Base-by-base conservation (phyloP, 2,888 invertebrate genomes). In the Cetonia aurata region DNA sequence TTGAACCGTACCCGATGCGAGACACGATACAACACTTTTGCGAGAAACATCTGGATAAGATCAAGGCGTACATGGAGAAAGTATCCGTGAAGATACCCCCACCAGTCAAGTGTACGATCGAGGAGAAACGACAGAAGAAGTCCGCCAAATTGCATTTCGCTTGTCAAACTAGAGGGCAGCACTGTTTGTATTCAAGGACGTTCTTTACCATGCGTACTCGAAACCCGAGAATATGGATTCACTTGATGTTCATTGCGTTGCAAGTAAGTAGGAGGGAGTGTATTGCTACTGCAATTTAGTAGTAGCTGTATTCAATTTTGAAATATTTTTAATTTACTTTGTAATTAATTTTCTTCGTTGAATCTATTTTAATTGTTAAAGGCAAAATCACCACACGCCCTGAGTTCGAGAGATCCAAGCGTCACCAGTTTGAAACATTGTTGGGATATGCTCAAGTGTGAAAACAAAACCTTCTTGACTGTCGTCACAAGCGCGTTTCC, bases 401-500 rank as follows among this genome's bases (percentile, higher is more conserved):
- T 95, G 25, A 94, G 94, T 79, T 93, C 93, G 31, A 85, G 95
- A 33, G 94, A 95, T 83, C 89, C 92, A 37, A 92, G 93, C 75
- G 94, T 95, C 0, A 92, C 93, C 79, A 92, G 92, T 81, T 86
- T 95, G 72, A 95, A 95, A 84, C 93, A 95, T 82, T 96, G 96
- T 85, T 98, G 97, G 96, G 96, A 97, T 84, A 95, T 94, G 78
- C 88, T 98, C 79, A 96, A 96, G 85, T 93, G 93, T 81, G 96
- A 96, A 85, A 94, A 95, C 84, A 93, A 93, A 83, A 93, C 94
- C 42, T 96, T 96, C 82, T 88, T 94, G 42, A 95, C 96, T 60
- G 88, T 98, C 52, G 96, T 97, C 67, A 98, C 97, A 4, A 95
- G 96, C 76, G 96, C 96, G 66, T 98, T 98, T 86, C 98, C 98